Conservation (phyloP, 2,113 vertebrate species). For the Paradoxurus hermaphroditus region DNA sequence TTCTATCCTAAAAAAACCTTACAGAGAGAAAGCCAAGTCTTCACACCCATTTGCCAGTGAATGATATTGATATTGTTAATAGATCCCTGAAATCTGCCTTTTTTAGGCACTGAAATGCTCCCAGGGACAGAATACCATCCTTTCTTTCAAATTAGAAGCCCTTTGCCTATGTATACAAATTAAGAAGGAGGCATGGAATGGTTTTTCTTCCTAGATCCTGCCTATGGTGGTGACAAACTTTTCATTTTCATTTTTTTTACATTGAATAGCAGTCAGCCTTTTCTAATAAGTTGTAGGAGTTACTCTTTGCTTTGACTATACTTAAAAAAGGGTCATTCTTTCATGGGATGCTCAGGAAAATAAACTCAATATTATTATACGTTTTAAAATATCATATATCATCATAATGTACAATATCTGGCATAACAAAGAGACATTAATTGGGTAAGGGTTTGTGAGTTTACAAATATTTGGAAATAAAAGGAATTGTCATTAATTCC, state of each 20-base stretch:
- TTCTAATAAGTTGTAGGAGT: neutral
- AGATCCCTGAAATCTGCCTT: conserved; percentile 89
- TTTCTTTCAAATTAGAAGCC: conserved; percentile 79
- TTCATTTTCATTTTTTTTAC: neutral
- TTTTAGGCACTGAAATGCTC: conserved; percentile 85
- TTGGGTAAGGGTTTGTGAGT: neutral
- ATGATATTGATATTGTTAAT: conserved; percentile 89
- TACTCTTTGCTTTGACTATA: neutral
- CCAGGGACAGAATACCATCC: conserved; percentile 86
- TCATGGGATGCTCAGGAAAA: neutral
- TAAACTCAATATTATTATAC: neutral
- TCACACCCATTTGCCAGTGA: conserved; percentile 86
- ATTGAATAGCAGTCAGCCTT: neutral
- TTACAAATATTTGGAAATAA: conserved; percentile 25
- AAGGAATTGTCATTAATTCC: neutral
- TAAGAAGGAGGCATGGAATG: conserved; percentile 73
- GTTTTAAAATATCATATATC: neutral
- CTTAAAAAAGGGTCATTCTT: neutral
- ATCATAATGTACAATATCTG: neutral
- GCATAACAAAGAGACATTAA: neutral
- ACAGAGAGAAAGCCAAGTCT: conserved; percentile 78
- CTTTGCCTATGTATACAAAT: conserved; percentile 82
- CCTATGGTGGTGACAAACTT: neutral
- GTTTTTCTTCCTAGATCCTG: neutral
- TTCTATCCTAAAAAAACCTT: conserved; percentile 82